phyloP scores from a whole-genome alignment of 2,113 vertebrate genomes.

The Notothenia coriiceps region DNA sequence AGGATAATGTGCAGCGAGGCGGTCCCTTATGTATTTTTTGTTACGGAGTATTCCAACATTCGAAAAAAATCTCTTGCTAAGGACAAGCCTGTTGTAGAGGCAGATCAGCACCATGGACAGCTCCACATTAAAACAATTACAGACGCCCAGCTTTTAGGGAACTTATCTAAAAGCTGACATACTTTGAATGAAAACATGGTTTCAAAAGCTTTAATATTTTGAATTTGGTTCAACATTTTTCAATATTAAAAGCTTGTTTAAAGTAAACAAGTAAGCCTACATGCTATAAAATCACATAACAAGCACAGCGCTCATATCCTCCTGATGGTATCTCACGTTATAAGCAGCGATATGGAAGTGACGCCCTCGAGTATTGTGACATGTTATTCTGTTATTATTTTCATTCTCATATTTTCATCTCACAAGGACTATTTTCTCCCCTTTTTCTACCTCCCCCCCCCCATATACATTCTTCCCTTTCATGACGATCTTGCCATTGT shows the following conservation, averaged over 20 bases:
- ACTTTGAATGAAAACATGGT: neutral
- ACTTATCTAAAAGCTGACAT: neutral
- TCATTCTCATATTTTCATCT: neutral
- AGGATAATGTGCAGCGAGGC: too few species aligned
- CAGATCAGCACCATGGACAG: slow-evolving; percentile 50
- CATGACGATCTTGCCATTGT: slow-evolving; percentile 41
- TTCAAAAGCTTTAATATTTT: neutral
- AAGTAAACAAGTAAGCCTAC: neutral
- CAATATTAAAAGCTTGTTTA: neutral
- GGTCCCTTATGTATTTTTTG: neutral
- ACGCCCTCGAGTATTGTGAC: neutral
- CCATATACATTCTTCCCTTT: neutral
- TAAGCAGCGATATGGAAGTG: too few species aligned
- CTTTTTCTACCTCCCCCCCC: slow-evolving; percentile 6
- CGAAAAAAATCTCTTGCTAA: neutral
- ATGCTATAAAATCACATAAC: neutral
- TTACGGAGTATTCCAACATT: slow-evolving; percentile 3
- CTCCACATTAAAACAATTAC: slow-evolving; percentile 1
- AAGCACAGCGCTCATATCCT: too few species aligned
- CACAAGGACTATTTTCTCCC: neutral
- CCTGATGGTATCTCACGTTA: too few species aligned
- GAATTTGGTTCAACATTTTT: neutral
- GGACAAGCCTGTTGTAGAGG: neutral
- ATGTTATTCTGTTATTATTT: neutral
- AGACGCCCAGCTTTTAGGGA: neutral